Base-by-base conservation (phyloP, 2,888 invertebrate genomes). In the Punctoribates punctum region DNA sequence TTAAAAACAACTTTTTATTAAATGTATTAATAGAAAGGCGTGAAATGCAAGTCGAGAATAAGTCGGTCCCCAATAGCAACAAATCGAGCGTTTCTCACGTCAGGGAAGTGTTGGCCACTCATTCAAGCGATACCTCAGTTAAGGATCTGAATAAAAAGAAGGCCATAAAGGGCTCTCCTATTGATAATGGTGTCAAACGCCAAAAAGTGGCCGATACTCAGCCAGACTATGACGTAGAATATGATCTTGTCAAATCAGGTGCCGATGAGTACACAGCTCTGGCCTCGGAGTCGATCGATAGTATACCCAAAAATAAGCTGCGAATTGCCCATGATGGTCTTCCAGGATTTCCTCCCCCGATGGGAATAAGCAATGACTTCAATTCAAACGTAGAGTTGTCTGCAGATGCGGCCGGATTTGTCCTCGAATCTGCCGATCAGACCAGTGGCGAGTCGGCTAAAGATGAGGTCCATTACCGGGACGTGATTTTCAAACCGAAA, bases 281-380 rank as follows among this genome's bases (percentile, higher is more conserved):
- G 29, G 62, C 62, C n/a, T 62, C 62, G 1, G 62, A 62, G 25
- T 11, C 62, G 5, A 17, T 62, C 27, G 62, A 62, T 62, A n/a
- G 25, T 9, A 29, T 62, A 25, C 62, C 62, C 17, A 25, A 17
- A n/a, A 25, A 62, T 29, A 29, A 13, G 29, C 3, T 29, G 11
- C 62, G 62, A 15, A 17, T 74, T 13, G 23, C 34, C 11, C 46
- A 74, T 23, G 76, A 76, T 54, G 76, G 76, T 51, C 23, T 77
- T 42, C 77, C 77, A 6, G 77, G 75, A 6, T 77, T 73, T 54
- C 75, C 75, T 25, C 73, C 75, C 17, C 77, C 77, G n/a, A 20
- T 48, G 25, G 77, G 73, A 9, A 25, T 38, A 4, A 38, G 25
- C 42, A 46, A 38, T n/a, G 57, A 75, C 17, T 42, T 34, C 25